Conservation (phyloP, 2,797 vertebrate species). For the Gallinago solitaria region DNA sequence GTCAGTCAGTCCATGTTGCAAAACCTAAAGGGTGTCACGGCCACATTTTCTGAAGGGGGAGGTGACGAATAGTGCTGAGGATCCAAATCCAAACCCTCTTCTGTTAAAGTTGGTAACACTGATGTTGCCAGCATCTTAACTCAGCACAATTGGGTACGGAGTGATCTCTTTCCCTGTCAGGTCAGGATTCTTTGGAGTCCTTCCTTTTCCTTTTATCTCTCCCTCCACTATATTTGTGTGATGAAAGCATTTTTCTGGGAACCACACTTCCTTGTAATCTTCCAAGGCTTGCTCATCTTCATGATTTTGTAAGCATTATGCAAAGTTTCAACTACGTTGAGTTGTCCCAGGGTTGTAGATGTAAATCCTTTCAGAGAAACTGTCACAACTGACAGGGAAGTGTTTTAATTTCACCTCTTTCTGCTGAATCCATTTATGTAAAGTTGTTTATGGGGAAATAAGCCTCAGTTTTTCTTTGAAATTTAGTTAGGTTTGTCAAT, state of each 20-base stretch:
- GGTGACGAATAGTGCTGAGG: background rate
- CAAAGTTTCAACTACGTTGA: background rate
- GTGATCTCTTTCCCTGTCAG: background rate
- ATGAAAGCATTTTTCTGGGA: slow-evolving; percentile 18
- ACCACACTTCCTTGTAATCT: slow-evolving; percentile 7
- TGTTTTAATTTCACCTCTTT: background rate
- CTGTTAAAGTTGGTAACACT: background rate
- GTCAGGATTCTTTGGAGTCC: background rate
- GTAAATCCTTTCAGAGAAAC: background rate
- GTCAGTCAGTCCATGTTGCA: background rate
- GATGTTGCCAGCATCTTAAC: background rate
- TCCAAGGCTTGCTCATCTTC: background rate
- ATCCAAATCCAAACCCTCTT: background rate
- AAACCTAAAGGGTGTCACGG: background rate
- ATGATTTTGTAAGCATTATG: slow-evolving; percentile 20
- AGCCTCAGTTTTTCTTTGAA: background rate
- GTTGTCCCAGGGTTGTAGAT: background rate
- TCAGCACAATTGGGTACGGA: background rate
- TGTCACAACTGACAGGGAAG: background rate
- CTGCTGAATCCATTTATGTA: background rate
- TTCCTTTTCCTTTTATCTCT: background rate
- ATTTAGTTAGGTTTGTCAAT: background rate
- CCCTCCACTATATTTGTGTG: background rate
- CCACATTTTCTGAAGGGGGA: background rate
- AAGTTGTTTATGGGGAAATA: background rate